Evolutionary conservation across 1,140 invertebrate genomes (phyloP).

Genomic region (Drosophila biarmipes): DNA sequence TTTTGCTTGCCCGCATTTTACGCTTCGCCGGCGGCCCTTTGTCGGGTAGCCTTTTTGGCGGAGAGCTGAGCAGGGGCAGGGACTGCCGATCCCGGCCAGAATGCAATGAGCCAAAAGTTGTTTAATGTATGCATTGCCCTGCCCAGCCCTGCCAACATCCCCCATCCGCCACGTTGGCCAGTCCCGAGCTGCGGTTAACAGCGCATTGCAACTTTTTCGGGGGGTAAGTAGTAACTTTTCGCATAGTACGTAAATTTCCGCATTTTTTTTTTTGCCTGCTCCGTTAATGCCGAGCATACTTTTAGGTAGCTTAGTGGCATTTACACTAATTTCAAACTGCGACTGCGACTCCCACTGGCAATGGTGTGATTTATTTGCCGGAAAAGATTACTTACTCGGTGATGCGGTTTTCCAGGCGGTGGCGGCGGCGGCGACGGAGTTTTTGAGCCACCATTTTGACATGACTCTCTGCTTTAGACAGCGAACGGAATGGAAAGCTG

Average conservation of each 20-base stretch:
- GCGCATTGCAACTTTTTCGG: constrained; percentile 71
- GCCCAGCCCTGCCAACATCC: constrained; percentile 11
- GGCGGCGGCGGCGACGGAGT: background rate
- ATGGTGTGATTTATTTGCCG: constrained; percentile 84
- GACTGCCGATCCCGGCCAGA: constrained; percentile 35
- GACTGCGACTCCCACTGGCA: constrained; percentile 50
- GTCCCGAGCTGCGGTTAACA: constrained; percentile 69
- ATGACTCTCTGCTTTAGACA: constrained; percentile 40
- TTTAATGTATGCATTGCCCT: constrained; percentile 81
- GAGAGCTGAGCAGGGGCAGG: background rate
- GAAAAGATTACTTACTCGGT: constrained; percentile 82
- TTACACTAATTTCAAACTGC: constrained; percentile 71
- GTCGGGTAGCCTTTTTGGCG: constrained; percentile 30
- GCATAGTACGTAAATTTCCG: constrained; percentile 72
- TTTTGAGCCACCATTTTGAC: constrained; percentile 58
- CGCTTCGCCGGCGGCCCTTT: constrained; percentile 80
- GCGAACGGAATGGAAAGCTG: constrained; percentile 75
- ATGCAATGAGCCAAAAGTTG: constrained; percentile 84
- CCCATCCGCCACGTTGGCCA: constrained; percentile 2
- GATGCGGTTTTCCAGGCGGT: constrained; percentile 38
- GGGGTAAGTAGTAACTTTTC: constrained; percentile 71
- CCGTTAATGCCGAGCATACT: constrained; percentile 75
- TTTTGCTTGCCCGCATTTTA: constrained; percentile 80
- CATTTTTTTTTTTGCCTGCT: constrained; percentile 48
- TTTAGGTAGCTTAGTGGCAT: constrained; percentile 80